Percentiles rank a stretch among this genome's conserved stretches.
These are phyloP conservation scores for Hyalella azteca DNA, from an alignment of 2,888 invertebrate genomes.

Conservation along the genomic window DNA sequence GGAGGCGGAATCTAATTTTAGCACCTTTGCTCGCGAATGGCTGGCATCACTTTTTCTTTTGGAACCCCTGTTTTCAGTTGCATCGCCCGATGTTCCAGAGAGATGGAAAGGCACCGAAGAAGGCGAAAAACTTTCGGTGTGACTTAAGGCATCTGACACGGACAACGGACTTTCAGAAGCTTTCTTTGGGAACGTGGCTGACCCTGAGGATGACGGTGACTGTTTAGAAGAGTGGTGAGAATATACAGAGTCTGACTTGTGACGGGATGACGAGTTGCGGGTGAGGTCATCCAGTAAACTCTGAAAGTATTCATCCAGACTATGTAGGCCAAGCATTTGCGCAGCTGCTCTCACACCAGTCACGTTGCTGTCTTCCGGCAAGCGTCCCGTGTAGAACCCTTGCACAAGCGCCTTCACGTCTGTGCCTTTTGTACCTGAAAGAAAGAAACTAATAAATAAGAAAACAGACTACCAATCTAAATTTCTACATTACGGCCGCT, in stretches of 20 bases:
- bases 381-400: constrained; percentile 48
- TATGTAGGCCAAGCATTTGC: constrained; percentile 8
- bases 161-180: not conserved
- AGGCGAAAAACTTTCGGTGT: not conserved
- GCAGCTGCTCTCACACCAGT: constrained; percentile 4
- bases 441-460: not conserved
- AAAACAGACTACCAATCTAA: too few species aligned
- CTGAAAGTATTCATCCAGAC: constrained; percentile 11
- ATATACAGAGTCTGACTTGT: not conserved
- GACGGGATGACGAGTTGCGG: constrained; percentile 2
- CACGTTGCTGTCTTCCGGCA: constrained; percentile 32
- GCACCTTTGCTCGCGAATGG: not conserved
- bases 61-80: not conserved
- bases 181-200: not conserved
- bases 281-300: constrained; percentile 30
- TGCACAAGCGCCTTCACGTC: constrained; percentile 50
- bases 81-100: not conserved
- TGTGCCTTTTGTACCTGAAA: constrained; percentile 47
- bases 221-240: not conserved
- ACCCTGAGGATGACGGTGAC: not conserved
- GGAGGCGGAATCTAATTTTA: not conserved
- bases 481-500: not conserved
- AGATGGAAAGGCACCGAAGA: not conserved
- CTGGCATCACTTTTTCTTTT: constrained; percentile 8
- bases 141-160: not conserved